phyloP scores from a whole-genome alignment of 2,797 vertebrate species.

The Peromyscus melanophrys region DNA sequence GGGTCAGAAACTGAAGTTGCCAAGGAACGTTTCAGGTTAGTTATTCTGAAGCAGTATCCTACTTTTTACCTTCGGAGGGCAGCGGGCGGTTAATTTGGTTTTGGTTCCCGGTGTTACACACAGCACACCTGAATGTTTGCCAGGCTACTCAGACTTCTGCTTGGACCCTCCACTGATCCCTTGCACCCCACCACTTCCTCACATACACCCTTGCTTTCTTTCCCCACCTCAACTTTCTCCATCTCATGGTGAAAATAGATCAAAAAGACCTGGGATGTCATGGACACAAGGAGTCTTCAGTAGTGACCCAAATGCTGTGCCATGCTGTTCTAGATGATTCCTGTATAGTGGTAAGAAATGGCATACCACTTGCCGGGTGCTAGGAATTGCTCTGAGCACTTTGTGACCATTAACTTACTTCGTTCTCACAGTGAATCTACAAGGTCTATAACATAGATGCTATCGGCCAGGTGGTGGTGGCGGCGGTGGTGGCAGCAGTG shows the following conservation, averaged over 20 bases:
- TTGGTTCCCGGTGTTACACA: background rate
- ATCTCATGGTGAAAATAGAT: background rate
- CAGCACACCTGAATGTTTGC: background rate
- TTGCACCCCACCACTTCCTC: background rate
- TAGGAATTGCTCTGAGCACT: background rate
- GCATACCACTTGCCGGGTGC: background rate
- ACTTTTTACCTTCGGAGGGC: conserved; percentile 6
- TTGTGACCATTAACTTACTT: background rate
- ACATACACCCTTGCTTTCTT: background rate
- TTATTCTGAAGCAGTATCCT: conserved; percentile 8
- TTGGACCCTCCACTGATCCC: background rate
- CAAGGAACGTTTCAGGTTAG: background rate
- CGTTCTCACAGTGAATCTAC: conserved; percentile 11
- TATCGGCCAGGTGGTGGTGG: too few species aligned
- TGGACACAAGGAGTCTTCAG: background rate
- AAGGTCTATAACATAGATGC: background rate
- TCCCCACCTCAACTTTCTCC: background rate
- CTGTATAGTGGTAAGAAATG: background rate
- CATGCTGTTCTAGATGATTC: background rate
- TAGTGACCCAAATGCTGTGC: background rate
- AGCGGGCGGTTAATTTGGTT: background rate
- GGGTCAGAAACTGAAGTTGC: background rate
- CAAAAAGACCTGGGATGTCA: background rate
- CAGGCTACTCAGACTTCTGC: background rate
- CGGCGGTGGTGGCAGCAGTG: too few species aligned